Evolutionary conservation across 2,888 invertebrate genomes (phyloP), one percentile per base, ranked within the genome.

Genomic region (Lasioglossum lativentre): DNA sequence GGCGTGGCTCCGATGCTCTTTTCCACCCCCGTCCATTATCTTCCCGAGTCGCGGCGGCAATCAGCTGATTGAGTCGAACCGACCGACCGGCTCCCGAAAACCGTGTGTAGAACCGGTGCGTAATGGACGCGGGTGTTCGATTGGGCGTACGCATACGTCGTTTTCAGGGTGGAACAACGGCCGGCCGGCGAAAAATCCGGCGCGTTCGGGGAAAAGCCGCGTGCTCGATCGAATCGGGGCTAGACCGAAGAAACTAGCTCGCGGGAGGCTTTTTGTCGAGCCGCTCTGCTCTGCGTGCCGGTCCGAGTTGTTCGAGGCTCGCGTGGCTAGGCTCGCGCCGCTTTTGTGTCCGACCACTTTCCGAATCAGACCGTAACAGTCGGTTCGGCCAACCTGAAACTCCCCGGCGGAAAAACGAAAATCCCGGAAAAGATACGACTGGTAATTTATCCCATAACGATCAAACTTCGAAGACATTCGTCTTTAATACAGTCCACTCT

Each of bases 361-460:
- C 90, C 90, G 94, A 94, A 94, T 93, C 94, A 93, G 94, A 94
- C 91, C 93, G 94, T 91, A 91, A 92, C 93, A 91, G 47, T 38
- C 66, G 86, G 92, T 92, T 92, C 91, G 90, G 90, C 90, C 89
- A 93, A 94, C 93, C 92, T 93, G 91, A 93, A 93, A 94, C 92
- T 93, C 91, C 34, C 34, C 88, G 91, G 89, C 91, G 83, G 74
- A 47, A 74, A 68, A 66, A 75, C 66, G 75, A 81, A 75, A 75
- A 75, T 42, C 30, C 19, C 34, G 16, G 16, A 6, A 27, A 6
- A 14, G 27, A 16, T 23, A 23, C 52, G 23, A 23, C 10, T 10
- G 8, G 23, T 10, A 10, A 52, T 10, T 52, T 10, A 52, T n/a
- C 10, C 10, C 10, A 10, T 23, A 42, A 1, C 42, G 12, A 42